These are phyloP conservation scores for Piaya cayana DNA, from an alignment of 2,113 vertebrate genomes.

Conservation along the genomic window DNA sequence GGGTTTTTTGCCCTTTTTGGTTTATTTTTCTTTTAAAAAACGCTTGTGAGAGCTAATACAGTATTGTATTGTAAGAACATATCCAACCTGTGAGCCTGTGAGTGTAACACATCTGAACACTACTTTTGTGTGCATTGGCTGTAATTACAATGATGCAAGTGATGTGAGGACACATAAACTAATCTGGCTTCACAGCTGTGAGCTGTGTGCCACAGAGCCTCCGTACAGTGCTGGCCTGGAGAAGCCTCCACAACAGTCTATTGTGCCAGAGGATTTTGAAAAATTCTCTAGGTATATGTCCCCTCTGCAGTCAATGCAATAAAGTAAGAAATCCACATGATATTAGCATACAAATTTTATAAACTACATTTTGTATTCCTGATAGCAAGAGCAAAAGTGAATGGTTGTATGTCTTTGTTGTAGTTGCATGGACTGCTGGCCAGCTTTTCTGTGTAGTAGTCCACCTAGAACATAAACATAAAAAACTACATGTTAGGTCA, in stretches of 20 bases:
- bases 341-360: not conserved
- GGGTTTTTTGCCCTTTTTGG: not conserved
- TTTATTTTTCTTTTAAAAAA: not conserved
- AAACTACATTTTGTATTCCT: not conserved
- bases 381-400: not conserved
- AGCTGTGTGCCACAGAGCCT: not conserved
- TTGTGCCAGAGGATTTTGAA: not conserved
- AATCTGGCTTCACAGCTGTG: not conserved
- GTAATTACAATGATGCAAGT: not conserved
- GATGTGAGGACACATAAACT: not conserved
- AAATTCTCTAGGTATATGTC: not conserved
- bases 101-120: not conserved
- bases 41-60: not conserved
- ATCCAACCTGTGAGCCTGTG: not conserved
- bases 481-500: not conserved
- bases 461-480: not conserved
- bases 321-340: not conserved
- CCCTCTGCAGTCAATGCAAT: not conserved
- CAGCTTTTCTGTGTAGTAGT: not conserved
- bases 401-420: not conserved
- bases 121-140: not conserved
- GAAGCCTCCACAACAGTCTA: not conserved
- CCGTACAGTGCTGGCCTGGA: not conserved
- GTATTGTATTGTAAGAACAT: not conserved
- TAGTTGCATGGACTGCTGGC: not conserved